Conservation (phyloP, 2,113 vertebrate species). For the Phasianus colchicus region DNA sequence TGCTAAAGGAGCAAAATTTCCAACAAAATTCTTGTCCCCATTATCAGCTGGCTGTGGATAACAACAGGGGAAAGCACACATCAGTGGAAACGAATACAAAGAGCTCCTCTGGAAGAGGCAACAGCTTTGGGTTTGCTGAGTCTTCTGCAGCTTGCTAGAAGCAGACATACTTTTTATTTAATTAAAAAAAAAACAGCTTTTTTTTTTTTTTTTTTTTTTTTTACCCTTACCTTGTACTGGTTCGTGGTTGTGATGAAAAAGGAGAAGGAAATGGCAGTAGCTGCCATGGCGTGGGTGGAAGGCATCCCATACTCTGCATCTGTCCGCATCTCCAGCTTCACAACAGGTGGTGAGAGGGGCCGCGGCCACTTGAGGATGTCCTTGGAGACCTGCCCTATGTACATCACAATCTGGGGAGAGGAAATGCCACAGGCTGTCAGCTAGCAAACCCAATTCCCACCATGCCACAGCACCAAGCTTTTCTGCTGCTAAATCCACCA, state of each 20-base stretch:
- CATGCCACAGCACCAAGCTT: background rate
- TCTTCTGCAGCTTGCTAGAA: background rate
- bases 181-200: no score
- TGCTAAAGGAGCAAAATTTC: background rate
- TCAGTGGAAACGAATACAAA: background rate
- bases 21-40: background rate
- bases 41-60: background rate
- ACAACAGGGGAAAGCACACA: background rate
- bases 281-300: slow-evolving; percentile 96
- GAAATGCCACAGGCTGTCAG: background rate
- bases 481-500: background rate
- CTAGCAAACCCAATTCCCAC: background rate
- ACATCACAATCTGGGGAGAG: slow-evolving; percentile 91
- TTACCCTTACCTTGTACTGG: slow-evolving; percentile 85
- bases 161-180: background rate
- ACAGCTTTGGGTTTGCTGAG: background rate
- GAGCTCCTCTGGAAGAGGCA: background rate
- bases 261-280: slow-evolving; percentile 91
- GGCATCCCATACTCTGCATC: slow-evolving; percentile 93
- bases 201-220: no score
- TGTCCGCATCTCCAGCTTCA: slow-evolving; percentile 89
- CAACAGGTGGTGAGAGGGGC: slow-evolving; percentile 89
- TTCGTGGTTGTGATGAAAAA: slow-evolving; percentile 84
- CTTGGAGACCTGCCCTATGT: slow-evolving; percentile 93
- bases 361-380: slow-evolving; percentile 94